phyloP scores from a whole-genome alignment of 2,113 vertebrate species.

The Odocoileus virginianus region DNA sequence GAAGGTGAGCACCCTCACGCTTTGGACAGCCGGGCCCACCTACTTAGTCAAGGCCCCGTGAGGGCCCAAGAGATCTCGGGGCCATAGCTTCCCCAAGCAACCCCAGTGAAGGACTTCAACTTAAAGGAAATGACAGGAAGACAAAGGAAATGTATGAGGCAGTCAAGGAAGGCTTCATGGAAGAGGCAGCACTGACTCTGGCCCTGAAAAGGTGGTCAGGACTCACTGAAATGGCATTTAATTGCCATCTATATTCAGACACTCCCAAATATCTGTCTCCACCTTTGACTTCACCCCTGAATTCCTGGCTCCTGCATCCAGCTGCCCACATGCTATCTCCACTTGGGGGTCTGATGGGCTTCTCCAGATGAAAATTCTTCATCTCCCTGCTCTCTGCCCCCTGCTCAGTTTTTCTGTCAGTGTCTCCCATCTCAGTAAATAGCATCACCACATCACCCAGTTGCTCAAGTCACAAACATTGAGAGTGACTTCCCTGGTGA shows the following conservation, averaged over 20 bases:
- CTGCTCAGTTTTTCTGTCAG: not conserved
- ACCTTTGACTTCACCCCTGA: not conserved
- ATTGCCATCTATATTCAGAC: not conserved
- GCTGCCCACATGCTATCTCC: not conserved
- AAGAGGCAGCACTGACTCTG: not conserved
- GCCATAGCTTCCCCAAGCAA: not conserved
- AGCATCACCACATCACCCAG: not conserved
- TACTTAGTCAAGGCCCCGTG: not conserved
- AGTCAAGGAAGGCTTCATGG: not conserved
- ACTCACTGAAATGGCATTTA: not conserved
- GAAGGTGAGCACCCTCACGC: not conserved
- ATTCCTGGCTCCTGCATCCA: not conserved
- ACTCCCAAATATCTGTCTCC: not conserved
- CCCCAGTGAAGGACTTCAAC: not conserved
- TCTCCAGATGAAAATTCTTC: not conserved
- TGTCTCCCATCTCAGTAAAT: not conserved
- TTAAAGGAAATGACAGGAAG: not conserved
- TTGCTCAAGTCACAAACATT: not conserved
- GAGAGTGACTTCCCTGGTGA: not conserved
- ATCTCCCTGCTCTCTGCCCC: not conserved
- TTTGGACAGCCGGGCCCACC: not conserved
- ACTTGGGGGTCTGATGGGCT: not conserved
- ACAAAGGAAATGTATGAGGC: not conserved
- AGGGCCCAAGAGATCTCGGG: not conserved
- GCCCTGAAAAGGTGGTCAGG: not conserved